Evolutionary conservation across 2,797 vertebrate species (phyloP).

Genomic region (Stomatorhinus walkeri): DNA sequence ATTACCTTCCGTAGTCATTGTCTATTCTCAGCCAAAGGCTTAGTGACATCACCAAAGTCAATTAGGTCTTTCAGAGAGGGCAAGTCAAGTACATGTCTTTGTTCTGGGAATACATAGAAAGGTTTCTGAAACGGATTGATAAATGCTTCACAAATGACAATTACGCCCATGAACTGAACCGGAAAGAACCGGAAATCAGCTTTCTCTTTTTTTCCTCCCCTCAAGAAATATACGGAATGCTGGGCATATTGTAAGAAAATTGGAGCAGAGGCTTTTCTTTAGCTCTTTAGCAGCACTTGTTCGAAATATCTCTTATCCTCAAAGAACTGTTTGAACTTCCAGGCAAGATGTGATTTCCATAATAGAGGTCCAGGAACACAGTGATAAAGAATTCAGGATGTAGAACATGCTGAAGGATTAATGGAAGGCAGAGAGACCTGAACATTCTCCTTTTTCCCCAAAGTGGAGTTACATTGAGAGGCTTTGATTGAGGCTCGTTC

Average conservation of each 20-base stretch:
- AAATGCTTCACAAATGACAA: conserved; percentile 35
- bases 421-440: background rate
- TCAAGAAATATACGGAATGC: conserved; percentile 30
- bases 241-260: conserved; percentile 30
- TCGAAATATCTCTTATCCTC: conserved; percentile 6
- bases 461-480: conserved; percentile 18
- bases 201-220: conserved; percentile 21
- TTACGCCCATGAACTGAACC: conserved; percentile 28
- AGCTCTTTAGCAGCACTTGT: conserved; percentile 21
- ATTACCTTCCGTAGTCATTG: conserved; percentile 47
- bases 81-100: conserved; percentile 46
- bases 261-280: conserved; percentile 25
- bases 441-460: conserved; percentile 1
- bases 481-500: conserved; percentile 3
- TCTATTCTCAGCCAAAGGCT: conserved; percentile 41
- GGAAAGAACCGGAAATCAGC: conserved; percentile 21
- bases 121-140: conserved; percentile 33
- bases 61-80: conserved; percentile 51
- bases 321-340: conserved; percentile 14
- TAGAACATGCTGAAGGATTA: conserved; percentile 18
- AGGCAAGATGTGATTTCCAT: conserved; percentile 22
- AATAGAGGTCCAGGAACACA: conserved; percentile 12
- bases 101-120: conserved; percentile 45
- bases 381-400: conserved; percentile 23
- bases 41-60: conserved; percentile 60